Conservation (phyloP, 2,888 invertebrate genomes). For the Muschampia plurimacula region DNA sequence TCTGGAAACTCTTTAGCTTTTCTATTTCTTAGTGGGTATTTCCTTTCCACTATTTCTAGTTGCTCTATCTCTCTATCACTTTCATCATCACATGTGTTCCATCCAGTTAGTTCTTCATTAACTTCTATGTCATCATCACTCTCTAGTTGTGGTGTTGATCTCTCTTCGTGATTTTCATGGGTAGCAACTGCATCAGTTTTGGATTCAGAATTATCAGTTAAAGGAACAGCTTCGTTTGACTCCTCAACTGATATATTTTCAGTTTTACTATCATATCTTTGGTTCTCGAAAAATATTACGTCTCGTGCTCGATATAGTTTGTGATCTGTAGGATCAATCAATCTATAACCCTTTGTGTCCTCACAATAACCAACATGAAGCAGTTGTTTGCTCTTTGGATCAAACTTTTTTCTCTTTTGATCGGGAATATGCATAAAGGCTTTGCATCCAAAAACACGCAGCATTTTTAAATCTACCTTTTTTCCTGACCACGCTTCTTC, state of each 20-base stretch:
- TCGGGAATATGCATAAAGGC: not conserved
- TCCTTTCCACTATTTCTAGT: not conserved
- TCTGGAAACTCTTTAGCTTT: slow-evolving; percentile 1
- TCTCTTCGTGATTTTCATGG: not conserved
- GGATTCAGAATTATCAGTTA: not conserved
- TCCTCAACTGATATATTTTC: not conserved
- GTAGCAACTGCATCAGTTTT: not conserved
- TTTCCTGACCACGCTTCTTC: not conserved
- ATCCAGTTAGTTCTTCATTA: not conserved
- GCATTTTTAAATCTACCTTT: not conserved
- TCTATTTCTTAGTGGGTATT: not conserved
- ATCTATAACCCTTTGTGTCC: not conserved
- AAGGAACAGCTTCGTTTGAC: not conserved
- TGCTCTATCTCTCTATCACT: not conserved
- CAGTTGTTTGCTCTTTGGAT: slow-evolving; percentile 2
- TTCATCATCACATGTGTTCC: slow-evolving; percentile 3
- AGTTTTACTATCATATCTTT: not conserved
- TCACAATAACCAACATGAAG: not conserved
- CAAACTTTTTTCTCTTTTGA: not conserved
- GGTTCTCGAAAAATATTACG: not conserved
- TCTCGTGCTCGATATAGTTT: slow-evolving; percentile 1
- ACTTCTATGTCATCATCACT: no score
- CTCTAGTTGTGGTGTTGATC: not conserved
- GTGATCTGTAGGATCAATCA: not conserved
- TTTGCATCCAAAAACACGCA: not conserved